Evolutionary conservation across 2,113 vertebrate genomes (phyloP), one percentile per base, ranked within the genome.

Genomic region (Saccopteryx leptura): DNA sequence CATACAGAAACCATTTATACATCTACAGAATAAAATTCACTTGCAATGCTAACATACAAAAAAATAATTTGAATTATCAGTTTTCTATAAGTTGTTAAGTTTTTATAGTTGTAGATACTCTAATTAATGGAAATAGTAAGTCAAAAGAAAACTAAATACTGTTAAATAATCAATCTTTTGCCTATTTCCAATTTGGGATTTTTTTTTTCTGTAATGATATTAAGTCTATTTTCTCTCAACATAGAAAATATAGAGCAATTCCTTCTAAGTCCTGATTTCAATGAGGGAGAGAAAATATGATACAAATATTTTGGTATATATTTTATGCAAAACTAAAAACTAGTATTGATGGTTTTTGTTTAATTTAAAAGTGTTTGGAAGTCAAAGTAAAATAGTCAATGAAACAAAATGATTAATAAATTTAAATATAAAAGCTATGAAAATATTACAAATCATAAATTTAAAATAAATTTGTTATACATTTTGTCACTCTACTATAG

Each of bases 211-310:
- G 6, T 80, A 7, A 18, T 93, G 46, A 75, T 90, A 13, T 81
- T 96, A 94, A 79, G 68, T 68, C 81, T 26, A 89, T 78, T 95
- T 95, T 91, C 63, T 71, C 23, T 87, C 61, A 68, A 92, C 68
- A 84, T 92, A n/a, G 17, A n/a, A 89, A 88, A 48, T 74, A 12
- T 33, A 91, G 50, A 31, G 7, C 72, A 33, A 60, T 88, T 91
- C 13, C 21, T 94, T 31, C 71, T 88, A 26, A 84, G 15, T n/a
- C 65, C n/a, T 63, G 58, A 74, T 87, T 89, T 15, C n/a, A 88
- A 63, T 56, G 31, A 91, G 7, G 26, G 26, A 79, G 21, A 61
- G 13, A 71, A 69, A 88, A 24, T 86, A 56, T 90, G 72, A 58
- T 11, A 82, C 2, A 52, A 72, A 12, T 82, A 68, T 52, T 65